Evolutionary conservation across 2,797 vertebrate species (phyloP), one percentile per base, ranked within the genome.

Genomic region (Enteromius paludinosus): DNA sequence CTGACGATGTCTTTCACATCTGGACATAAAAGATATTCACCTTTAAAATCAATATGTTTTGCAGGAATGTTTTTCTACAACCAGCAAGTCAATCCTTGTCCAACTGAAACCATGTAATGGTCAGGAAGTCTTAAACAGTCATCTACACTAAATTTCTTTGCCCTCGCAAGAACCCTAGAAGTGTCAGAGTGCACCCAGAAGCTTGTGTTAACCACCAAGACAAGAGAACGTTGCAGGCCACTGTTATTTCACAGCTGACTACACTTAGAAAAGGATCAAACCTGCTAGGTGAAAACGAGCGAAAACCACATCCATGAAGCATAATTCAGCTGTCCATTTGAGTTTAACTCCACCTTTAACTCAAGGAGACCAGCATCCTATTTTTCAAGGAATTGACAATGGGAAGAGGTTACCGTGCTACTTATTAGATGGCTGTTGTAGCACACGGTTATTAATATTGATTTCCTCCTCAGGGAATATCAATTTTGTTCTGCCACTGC

Each of bases 361-460:
- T 25, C 82, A 86, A 81, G 80, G 86, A 84, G 52, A 59, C 17
- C 66, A 62, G 62, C 30, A 75, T 81, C 38, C 78, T 87, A 85
- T 87, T 88, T 76, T 54, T 78, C 85, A 85, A 0, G 85, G 81
- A 89, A 90, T 82, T 88, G 88, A 91, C 90, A 73, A 86, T 62
- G 86, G 88, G 90, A 83, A 81, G 84, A 91, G 89, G 92, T 86
- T 80, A 91, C 83, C 86, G 89, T 78, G 47, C 85, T 88, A 89
- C 84, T 90, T 90, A 93, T 92, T 79, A 75, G 84, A 92, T 91
- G 88, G 75, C 79, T 84, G 87, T 84, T 87, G 88, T 86, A 93
- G 88, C 90, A 86, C 69, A 86, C 78, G 59, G 83, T 92, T 93
- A 93, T 91, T 94, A 93, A 93, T 94, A 95, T 91, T 91, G 92